Conservation (phyloP, 2,113 vertebrate genomes). For the Neolamprologus ventralis region DNA sequence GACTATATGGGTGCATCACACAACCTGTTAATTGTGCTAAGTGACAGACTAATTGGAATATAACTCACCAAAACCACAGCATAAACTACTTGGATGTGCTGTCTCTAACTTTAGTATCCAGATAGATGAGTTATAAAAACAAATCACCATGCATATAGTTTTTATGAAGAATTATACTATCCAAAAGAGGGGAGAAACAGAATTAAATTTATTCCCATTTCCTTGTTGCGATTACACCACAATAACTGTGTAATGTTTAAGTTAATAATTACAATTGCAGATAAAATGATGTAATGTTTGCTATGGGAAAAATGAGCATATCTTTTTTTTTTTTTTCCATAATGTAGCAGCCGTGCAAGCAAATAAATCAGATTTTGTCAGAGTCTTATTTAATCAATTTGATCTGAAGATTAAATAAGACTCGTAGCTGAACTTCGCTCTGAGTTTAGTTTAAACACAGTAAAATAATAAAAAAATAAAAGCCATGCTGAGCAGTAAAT, state of each 20-base stretch:
- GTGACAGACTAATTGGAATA: not conserved
- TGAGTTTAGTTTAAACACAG: not conserved
- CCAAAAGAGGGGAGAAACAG: not conserved
- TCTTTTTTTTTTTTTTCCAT: fast-evolving
- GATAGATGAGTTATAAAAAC: not conserved
- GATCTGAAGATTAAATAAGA: not conserved
- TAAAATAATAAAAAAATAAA: not conserved
- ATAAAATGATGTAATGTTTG: not conserved
- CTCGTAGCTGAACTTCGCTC: not conserved
- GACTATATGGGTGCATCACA: not conserved
- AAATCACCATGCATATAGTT: not conserved
- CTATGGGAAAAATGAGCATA: not conserved
- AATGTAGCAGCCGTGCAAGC: not conserved
- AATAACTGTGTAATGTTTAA: not conserved
- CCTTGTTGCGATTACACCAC: not conserved
- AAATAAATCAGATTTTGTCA: not conserved
- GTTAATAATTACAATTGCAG: not conserved
- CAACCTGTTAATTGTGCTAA: not conserved
- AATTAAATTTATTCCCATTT: not conserved
- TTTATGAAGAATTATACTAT: not conserved
- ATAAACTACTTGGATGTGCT: not conserved
- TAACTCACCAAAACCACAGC: not conserved
- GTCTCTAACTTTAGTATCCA: not conserved
- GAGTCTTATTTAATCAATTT: not conserved
- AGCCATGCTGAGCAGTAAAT: not conserved